These are phyloP conservation scores for Alces alces DNA, from an alignment of 2,113 vertebrate genomes.

Conservation along the genomic window DNA sequence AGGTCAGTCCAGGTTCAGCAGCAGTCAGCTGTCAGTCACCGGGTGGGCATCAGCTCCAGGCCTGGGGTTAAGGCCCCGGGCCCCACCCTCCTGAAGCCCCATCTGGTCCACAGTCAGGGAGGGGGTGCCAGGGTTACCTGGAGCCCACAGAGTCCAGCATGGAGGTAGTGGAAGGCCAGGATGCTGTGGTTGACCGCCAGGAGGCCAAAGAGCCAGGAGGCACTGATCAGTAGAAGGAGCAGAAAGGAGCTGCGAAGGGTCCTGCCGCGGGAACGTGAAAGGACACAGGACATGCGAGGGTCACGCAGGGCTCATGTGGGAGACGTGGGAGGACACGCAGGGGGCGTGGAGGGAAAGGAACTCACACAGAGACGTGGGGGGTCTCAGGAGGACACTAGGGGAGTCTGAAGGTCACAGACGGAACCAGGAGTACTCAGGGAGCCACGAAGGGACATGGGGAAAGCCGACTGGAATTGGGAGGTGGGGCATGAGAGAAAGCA, in stretches of 20 bases:
- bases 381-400: not conserved
- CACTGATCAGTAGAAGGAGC: slow-evolving; percentile 93
- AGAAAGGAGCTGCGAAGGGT: slow-evolving; percentile 94
- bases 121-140: slow-evolving; percentile 83
- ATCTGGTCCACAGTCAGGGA: not conserved
- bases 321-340: not conserved
- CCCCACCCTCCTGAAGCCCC: not conserved
- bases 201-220: slow-evolving; percentile 97
- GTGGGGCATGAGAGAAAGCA: not conserved
- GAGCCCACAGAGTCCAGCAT: slow-evolving; percentile 92
- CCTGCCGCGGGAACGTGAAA: slow-evolving; percentile 79
- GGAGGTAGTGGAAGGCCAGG: slow-evolving; percentile 98
- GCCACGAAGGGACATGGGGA: not conserved
- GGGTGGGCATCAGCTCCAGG: not conserved
- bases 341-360: not conserved
- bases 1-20: not conserved
- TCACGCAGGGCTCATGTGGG: slow-evolving; percentile 1
- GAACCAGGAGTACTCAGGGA: slow-evolving; percentile 17
- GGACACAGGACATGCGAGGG: slow-evolving; percentile 62
- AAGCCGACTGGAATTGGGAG: not conserved
- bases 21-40: not conserved
- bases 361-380: not conserved
- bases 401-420: not conserved
- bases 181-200: slow-evolving; percentile 99
- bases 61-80: not conserved